Evolutionary conservation across 2,888 invertebrate genomes (phyloP).

Genomic region (Tiphia femorata): DNA sequence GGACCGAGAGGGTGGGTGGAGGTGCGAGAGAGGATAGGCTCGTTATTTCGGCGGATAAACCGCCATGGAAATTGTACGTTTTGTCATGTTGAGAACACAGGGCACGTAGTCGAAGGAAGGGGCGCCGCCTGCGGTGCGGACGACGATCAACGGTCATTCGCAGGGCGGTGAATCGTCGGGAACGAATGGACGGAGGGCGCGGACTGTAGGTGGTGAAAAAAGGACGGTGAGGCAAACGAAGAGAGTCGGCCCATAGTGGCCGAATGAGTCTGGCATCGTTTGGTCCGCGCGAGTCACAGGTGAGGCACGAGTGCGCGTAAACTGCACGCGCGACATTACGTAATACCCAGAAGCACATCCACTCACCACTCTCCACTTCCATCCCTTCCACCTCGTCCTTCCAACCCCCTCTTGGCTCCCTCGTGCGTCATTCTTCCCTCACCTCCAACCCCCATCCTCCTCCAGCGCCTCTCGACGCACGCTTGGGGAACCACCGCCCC

Average conservation of each 20-base stretch:
- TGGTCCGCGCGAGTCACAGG: background rate
- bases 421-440: background rate
- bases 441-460: background rate
- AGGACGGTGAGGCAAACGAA: background rate
- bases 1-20: background rate
- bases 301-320: conserved; percentile 16
- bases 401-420: background rate
- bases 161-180: conserved; percentile 18
- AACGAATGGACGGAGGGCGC: background rate
- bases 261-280: background rate
- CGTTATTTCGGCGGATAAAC: conserved; percentile 27
- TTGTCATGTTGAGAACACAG: conserved; percentile 40
- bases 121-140: conserved; percentile 1
- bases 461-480: background rate
- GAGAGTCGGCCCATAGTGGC: background rate
- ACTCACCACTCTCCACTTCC: too few relatives aligned
- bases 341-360: too few relatives aligned
- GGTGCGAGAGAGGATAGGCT: background rate
- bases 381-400: too few relatives aligned
- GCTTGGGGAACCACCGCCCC: too few relatives aligned
- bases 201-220: too few relatives aligned
- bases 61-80: conserved; percentile 43
- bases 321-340: conserved; percentile 41
- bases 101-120: conserved; percentile 25
- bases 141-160: conserved; percentile 48